Conservation (phyloP, 1,140 invertebrate species). For the Platyura marginata region DNA sequence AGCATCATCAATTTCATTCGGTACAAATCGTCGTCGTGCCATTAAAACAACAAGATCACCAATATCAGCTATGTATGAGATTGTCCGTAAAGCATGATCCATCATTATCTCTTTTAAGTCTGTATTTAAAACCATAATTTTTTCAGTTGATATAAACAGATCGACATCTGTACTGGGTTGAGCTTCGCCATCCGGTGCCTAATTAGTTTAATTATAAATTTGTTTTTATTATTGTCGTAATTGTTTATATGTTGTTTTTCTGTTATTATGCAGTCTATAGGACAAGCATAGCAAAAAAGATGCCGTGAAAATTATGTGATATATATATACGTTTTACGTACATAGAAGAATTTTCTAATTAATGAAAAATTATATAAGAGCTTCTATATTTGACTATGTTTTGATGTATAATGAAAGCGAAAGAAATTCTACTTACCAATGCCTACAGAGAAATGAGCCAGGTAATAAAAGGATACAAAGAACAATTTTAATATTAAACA, state of each 20-base stretch:
- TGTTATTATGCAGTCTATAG: no score
- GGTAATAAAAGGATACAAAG: neutral
- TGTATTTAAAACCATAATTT: constrained; percentile 99
- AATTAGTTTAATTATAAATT: no score
- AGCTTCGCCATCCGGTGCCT: constrained; percentile 97
- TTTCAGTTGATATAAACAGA: constrained; percentile 98
- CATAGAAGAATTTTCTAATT: no score
- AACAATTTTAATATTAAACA: neutral
- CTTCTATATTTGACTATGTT: no score
- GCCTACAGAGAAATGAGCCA: constrained; percentile 7
- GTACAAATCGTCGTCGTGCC: constrained; percentile 82
- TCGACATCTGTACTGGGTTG: constrained; percentile 99
- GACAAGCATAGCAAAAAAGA: no score
- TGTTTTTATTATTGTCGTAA: no score
- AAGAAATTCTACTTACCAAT: constrained; percentile 14
- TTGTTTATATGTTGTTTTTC: no score
- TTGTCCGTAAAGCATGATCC: constrained; percentile 95
- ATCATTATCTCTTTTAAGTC: constrained; percentile 99
- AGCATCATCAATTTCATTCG: constrained; percentile 60
- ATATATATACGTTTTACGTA: no score
- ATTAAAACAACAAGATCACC: constrained; percentile 96
- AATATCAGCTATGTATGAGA: constrained; percentile 98
- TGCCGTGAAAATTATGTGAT: no score
- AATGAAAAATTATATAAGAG: no score
- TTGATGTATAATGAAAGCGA: no score